phyloP scores from a whole-genome alignment of 2,888 invertebrate genomes.

The Bhutanitis thaidina region DNA sequence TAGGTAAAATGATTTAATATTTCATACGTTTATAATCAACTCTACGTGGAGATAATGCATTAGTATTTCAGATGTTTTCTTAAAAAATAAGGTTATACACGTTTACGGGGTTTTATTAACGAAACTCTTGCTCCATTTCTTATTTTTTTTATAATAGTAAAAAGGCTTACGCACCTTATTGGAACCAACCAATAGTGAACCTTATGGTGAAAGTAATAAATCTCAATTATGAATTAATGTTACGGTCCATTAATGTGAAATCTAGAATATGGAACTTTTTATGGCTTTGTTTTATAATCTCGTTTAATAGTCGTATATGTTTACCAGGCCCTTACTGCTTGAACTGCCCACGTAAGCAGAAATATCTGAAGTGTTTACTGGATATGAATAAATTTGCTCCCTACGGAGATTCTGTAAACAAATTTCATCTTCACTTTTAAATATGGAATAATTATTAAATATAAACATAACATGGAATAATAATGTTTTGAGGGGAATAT shows the following conservation, averaged over 20 bases:
- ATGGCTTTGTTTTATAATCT: constrained; percentile 5
- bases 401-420: too few relatives aligned
- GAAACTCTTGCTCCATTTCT: not conserved
- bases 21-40: too few relatives aligned
- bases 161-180: not conserved
- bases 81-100: not conserved
- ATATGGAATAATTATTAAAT: too few relatives aligned
- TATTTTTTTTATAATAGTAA: not conserved
- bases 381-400: not conserved
- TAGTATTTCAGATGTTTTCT: not conserved
- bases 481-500: too few relatives aligned
- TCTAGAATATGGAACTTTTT: not conserved
- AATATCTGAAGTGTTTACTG: constrained; percentile 7
- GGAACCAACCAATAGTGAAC: not conserved
- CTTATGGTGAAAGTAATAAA: not conserved
- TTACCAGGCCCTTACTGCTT: too few relatives aligned
- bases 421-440: too few relatives aligned
- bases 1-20: too few relatives aligned
- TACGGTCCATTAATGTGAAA: not conserved
- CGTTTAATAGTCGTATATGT: not conserved
- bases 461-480: too few relatives aligned
- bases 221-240: not conserved
- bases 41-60: too few relatives aligned
- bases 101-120: not conserved
- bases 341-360: constrained; percentile 3